Evolutionary conservation across 2,797 vertebrate species (phyloP), one percentile per base, ranked within the genome.

Genomic region (Sciurus vulgaris): DNA sequence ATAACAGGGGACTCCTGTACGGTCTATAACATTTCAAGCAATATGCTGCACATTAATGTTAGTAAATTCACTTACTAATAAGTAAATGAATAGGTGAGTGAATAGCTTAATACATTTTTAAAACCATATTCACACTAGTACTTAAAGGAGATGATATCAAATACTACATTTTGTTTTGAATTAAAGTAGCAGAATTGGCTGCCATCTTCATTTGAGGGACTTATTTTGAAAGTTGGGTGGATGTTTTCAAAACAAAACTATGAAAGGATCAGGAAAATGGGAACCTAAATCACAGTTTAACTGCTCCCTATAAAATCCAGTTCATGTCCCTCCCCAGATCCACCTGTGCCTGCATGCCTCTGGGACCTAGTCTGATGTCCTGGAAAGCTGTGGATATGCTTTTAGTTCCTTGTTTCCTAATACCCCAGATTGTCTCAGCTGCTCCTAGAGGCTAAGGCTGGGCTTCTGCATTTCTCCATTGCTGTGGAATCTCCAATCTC

Each of bases 91-190:
- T 70, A 76, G 30, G 26, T 74, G 92, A 88, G 28, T 41, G 22
- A 76, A 54, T n/a, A 22, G 15, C 38, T 87, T 93, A 92, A 65
- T 78, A 74, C 17, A n/a, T 59, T 44, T 93, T 74, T 41, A 24
- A 86, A 85, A 18, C 10, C 38, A 5, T 30, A 11, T 89, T 79
- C 22, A 70, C 77, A 38, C 56, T 81, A 82, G 56, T 91, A 69
- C 28, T 70, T 86, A 86, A 65, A 93, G 35, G 51, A 65, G 18
- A 73, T 92, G 91, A 76, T 49, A 44, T 89, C 51, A 92, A 93
- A 86, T 61, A 85, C 41, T 85, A 51, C 54, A 22, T 92, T 44
- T 84, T 33, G 14, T 73, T 97, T 91, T 78, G 69, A 79, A 65
- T 82, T 24, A 26, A 79, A 83, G 54, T 61, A 86, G 63, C 59